Evolutionary conservation across 1,140 invertebrate species (phyloP).

Genomic region (Drosophila seguyi): DNA sequence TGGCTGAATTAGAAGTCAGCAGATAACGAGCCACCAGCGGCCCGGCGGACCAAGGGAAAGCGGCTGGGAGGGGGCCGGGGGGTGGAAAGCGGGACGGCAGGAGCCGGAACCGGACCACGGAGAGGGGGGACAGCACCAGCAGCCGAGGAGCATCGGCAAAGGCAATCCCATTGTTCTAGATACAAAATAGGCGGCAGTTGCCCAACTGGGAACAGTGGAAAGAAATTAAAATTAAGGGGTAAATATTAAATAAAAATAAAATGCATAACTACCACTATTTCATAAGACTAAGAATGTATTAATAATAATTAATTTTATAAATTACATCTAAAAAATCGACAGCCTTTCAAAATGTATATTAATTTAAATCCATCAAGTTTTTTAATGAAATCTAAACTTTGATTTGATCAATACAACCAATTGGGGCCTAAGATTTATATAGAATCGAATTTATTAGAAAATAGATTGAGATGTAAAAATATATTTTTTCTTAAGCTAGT

Average conservation of each 20-base stretch:
- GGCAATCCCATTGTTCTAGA: slow-evolving; percentile 66
- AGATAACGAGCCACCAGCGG: slow-evolving; percentile 73
- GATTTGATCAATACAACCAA: neutral
- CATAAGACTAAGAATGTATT: too few relatives aligned
- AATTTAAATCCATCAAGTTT: too few relatives aligned
- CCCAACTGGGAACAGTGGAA: slow-evolving; percentile 10
- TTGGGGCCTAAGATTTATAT: neutral
- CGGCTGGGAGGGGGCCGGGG: neutral
- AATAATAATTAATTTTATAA: too few relatives aligned
- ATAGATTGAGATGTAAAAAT: neutral
- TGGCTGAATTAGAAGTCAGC: slow-evolving; percentile 82
- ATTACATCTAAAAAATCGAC: too few relatives aligned
- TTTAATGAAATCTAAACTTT: too few relatives aligned
- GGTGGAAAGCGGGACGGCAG: neutral
- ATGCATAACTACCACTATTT: too few relatives aligned
- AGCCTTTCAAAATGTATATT: too few relatives aligned
- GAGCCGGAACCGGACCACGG: slow-evolving; percentile 11
- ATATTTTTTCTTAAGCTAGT: neutral
- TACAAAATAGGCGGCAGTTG: slow-evolving; percentile 44
- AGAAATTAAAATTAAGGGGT: neutral
- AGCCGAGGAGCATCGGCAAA: slow-evolving; percentile 23
- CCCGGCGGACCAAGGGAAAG: slow-evolving; percentile 11
- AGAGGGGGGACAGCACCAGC: neutral
- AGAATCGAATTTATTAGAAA: neutral
- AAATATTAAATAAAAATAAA: neutral